Evolutionary conservation across 2,113 vertebrate genomes (phyloP).

Genomic region (Cyrtonyx montezumae): DNA sequence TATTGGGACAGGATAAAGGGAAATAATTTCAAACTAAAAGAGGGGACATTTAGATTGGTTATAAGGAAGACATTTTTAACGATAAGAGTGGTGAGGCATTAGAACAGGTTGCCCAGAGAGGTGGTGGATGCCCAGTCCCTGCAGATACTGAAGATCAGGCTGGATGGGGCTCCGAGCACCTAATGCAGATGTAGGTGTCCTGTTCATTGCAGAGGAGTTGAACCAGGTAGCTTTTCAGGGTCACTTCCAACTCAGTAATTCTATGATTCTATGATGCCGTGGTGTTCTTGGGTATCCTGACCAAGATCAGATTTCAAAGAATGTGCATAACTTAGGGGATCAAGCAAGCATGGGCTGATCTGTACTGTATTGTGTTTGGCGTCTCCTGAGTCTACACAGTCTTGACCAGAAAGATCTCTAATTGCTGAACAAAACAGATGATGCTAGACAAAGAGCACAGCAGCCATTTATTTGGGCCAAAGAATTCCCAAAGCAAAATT

Average conservation of each 20-base stretch:
- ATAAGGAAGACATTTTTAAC: background rate
- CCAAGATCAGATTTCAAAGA: background rate
- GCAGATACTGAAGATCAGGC: background rate
- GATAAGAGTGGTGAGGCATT: background rate
- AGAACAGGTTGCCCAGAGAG: background rate
- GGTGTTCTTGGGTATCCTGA: background rate
- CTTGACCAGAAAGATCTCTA: background rate
- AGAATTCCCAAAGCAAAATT: background rate
- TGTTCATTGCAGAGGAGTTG: background rate
- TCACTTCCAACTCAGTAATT: background rate
- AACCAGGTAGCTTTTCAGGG: background rate
- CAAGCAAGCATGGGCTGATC: background rate
- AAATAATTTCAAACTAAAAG: background rate
- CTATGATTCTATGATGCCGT: background rate
- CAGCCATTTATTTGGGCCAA: background rate
- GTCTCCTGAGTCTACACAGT: background rate
- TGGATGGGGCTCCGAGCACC: background rate
- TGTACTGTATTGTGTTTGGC: background rate
- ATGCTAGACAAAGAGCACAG: background rate
- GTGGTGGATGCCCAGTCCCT: background rate
- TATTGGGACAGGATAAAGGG: background rate
- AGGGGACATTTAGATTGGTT: background rate
- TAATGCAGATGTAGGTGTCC: background rate
- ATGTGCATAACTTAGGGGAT: background rate
- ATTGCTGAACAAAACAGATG: background rate